Evolutionary conservation across 2,888 invertebrate genomes (phyloP).

Genomic region (Pegoplata infirma): DNA sequence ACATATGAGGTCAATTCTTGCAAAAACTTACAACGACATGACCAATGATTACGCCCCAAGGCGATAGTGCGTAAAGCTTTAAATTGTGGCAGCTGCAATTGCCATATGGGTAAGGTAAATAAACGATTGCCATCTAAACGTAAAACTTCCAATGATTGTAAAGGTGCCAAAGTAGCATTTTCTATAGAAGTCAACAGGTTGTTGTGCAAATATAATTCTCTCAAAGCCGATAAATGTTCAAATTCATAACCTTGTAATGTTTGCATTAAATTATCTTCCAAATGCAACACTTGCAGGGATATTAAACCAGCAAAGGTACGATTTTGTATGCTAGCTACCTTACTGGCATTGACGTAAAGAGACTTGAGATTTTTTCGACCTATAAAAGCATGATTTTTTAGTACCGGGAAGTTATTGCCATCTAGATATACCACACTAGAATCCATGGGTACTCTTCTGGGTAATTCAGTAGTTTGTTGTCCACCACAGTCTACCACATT

Average conservation of each 20-base stretch:
- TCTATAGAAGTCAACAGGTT: constrained; percentile 89
- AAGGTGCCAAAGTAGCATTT: constrained; percentile 87
- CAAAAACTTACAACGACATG: constrained; percentile 93
- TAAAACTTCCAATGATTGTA: constrained; percentile 89
- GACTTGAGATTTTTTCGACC: constrained; percentile 93
- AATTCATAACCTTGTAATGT: constrained; percentile 92
- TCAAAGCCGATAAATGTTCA: constrained; percentile 87
- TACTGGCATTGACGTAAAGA: constrained; percentile 91
- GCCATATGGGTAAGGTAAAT: constrained; percentile 90
- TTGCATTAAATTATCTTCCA: constrained; percentile 90
- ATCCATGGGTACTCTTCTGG: constrained; percentile 95
- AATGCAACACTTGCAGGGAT: constrained; percentile 88
- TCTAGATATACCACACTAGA: constrained; percentile 95
- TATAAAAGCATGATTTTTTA: constrained; percentile 94
- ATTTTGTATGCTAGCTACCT: constrained; percentile 91
- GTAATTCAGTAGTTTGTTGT: constrained; percentile 87
- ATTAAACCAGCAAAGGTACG: constrained; percentile 93
- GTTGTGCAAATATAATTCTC: constrained; percentile 91
- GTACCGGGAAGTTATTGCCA: constrained; percentile 90
- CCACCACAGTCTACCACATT: constrained; percentile 95
- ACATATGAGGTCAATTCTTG: constrained; percentile 91
- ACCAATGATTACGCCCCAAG: constrained; percentile 92
- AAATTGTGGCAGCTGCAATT: constrained; percentile 77
- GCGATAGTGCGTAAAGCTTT: constrained; percentile 77
- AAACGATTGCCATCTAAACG: constrained; percentile 91